Base-by-base conservation (phyloP, 2,113 vertebrate genomes). In the Carollia perspicillata region DNA sequence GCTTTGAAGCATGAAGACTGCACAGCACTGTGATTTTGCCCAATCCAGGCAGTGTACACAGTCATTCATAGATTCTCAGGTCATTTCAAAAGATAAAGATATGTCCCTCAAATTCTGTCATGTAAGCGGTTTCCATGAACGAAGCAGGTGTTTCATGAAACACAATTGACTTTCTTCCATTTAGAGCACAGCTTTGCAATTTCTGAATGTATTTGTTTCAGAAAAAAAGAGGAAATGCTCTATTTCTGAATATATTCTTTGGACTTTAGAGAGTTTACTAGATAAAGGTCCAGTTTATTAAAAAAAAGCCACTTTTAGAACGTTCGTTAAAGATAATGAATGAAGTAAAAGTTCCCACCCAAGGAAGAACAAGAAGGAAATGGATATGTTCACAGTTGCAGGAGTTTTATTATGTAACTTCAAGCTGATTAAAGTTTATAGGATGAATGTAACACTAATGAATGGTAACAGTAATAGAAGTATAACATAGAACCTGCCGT, bases 61-160 rank as follows among this genome's bases (percentile, higher is more conserved):
- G 44, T 49, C 92, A 5, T 68, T 93, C 78, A 51, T 33, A 96
- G 51, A 80, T 91, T 94, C 42, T 79, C 60, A 87, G 60, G 55
- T 90, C 63, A 86, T 89, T 97, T 86, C 44, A 53, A 58, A 96
- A 91, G 90, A 81, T 65, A 71, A 95, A 90, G 55, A 55, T 44
- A 80, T 13, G 66, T 37, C 20, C 75, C 71, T 90, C 55, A 55
- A 95, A 90, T 11, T 44, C 66, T 84, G 35, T 65, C n/a, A 20
- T 26, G 13, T 65, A 60, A 89, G 40, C 68, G 58, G 78, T 18
- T 84, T 65, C 33, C 72, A 23, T 68, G 26, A 37, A 68, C 49
- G 47, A 96, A 97, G 42, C 44, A 77, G n/a, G 23, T 92, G n/a
- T 93, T 95, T 91, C 30, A 63, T 71, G 86, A 89, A 89, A 95